phyloP scores from a whole-genome alignment of 2,113 vertebrate genomes.

The Bolborhynchus lineola region DNA sequence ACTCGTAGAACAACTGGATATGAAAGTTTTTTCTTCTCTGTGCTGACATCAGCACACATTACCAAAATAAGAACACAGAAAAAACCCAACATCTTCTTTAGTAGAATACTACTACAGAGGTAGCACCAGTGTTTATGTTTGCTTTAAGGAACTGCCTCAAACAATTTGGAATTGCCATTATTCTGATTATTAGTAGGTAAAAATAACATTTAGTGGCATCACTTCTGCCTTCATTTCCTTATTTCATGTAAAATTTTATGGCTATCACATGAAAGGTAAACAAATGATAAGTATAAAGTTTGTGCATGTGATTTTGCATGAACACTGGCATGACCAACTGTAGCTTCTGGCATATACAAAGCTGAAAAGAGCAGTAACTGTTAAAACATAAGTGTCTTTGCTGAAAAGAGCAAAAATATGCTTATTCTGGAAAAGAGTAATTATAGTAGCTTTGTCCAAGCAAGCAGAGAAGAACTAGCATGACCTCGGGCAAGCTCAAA shows the following conservation, averaged over 20 bases:
- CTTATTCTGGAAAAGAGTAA: constrained; percentile 47
- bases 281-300: neutral
- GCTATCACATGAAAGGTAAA: neutral
- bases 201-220: neutral
- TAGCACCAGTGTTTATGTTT: neutral
- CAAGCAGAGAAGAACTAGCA: constrained; percentile 23
- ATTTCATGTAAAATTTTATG: neutral
- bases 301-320: neutral
- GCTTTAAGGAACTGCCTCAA: neutral
- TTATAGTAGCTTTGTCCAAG: constrained; percentile 14
- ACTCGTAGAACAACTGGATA: neutral
- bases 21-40: neutral
- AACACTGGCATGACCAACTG: neutral
- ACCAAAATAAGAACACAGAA: neutral
- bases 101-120: neutral
- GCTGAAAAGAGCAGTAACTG: constrained; percentile 7
- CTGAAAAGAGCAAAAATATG: constrained; percentile 37
- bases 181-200: neutral
- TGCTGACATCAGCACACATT: neutral
- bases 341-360: neutral
- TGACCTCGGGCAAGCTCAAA: constrained; percentile 48
- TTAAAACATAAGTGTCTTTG: constrained; percentile 25
- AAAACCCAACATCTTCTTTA: neutral
- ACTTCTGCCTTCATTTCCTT: neutral
- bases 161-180: neutral